Conservation (phyloP, 2,888 invertebrate genomes). For the Apamea sordens region DNA sequence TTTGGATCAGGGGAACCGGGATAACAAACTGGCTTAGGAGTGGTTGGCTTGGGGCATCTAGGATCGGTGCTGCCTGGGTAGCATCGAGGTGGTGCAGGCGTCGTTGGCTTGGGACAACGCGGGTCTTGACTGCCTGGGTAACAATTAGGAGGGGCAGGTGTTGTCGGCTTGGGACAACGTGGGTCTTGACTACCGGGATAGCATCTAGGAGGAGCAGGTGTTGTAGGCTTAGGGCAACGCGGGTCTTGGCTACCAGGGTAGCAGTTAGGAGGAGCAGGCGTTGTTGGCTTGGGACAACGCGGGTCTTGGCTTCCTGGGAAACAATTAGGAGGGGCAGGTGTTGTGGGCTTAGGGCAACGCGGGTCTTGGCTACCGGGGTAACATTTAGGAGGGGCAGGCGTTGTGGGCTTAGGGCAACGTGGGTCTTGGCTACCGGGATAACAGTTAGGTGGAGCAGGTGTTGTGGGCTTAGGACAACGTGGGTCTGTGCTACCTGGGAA, state of each 20-base stretch:
- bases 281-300: conserved; percentile 55
- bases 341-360: rapidly evolving
- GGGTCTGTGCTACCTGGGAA: conserved; percentile 77
- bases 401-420: conserved; percentile 38
- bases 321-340: rapidly evolving
- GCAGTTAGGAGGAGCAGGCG: conserved; percentile 62
- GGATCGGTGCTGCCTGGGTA: conserved; percentile 74
- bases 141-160: conserved; percentile 63
- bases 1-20: conserved; percentile 78
- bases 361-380: not conserved
- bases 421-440: conserved; percentile 64
- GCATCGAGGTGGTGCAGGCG: conserved; percentile 68
- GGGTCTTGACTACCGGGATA: conserved; percentile 35
- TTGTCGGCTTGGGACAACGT: conserved; percentile 70
- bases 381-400: rapidly evolving
- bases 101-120: conserved; percentile 70
- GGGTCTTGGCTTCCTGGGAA: not conserved
- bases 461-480: conserved; percentile 75
- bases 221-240: conserved; percentile 25
- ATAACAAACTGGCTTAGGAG: conserved; percentile 60
- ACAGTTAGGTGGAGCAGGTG: conserved; percentile 62
- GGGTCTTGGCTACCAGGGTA: conserved; percentile 72
- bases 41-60: conserved; percentile 64
- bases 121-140: conserved; percentile 56
- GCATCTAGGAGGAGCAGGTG: conserved; percentile 54